These are phyloP conservation scores for Scaptodrosophila lebanonensis DNA, from an alignment of 1,140 invertebrate species.

Conservation along the genomic window DNA sequence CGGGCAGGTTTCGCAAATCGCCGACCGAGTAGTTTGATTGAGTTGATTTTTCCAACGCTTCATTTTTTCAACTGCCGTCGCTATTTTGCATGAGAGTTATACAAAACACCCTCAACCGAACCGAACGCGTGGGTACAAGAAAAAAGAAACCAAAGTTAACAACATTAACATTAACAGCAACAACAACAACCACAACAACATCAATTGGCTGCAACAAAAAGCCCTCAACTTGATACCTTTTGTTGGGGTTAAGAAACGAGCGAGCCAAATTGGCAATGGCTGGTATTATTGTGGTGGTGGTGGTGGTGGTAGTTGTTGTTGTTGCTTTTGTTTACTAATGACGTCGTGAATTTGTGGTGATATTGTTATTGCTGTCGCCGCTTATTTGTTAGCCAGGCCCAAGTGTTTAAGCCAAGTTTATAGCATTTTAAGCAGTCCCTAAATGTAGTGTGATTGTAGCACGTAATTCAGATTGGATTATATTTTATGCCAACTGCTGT, in stretches of 20 bases:
- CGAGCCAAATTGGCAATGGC: conserved; percentile 26
- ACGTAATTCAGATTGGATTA: conserved; percentile 10
- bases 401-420: conserved; percentile 42
- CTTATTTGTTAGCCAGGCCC: too few species aligned
- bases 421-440: conserved; percentile 56
- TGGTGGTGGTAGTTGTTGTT: too few species aligned
- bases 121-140: not conserved
- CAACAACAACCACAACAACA: not conserved
- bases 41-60: too few species aligned
- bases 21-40: too few species aligned
- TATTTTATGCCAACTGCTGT: too few species aligned
- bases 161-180: too few species aligned
- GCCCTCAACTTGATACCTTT: conserved; percentile 8
- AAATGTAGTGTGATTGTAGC: conserved; percentile 42
- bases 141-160: conserved; percentile 2
- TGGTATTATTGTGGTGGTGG: too few species aligned
- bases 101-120: too few species aligned
- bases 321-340: conserved; percentile 46
- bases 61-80: too few species aligned
- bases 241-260: conserved; percentile 24
- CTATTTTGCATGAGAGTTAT: too few species aligned
- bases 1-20: too few species aligned
- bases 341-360: conserved; percentile 56
- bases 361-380: conserved; percentile 28
- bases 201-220: not conserved